Evolutionary conservation across 2,888 invertebrate genomes (phyloP).

Genomic region (Halocaridina rubra): DNA sequence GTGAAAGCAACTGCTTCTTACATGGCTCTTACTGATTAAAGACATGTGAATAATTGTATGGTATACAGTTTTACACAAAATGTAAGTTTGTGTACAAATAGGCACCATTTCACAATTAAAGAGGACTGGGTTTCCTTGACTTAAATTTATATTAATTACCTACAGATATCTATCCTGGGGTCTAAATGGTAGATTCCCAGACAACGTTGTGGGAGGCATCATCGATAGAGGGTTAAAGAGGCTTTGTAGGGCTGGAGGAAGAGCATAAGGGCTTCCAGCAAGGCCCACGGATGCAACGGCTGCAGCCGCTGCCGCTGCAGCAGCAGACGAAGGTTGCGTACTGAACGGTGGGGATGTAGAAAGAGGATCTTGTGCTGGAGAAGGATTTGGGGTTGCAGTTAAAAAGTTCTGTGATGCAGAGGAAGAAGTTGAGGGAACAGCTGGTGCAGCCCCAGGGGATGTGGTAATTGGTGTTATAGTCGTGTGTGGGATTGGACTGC

Average conservation of each 20-base stretch:
- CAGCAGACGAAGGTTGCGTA: conserved; percentile 20
- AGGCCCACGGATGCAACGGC: conserved; percentile 40
- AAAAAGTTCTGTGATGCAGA: neutral
- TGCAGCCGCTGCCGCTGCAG: conserved; percentile 44
- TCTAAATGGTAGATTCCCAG: conserved; percentile 40
- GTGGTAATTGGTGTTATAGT: conserved; percentile 21
- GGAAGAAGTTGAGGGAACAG: neutral
- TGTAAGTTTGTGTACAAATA: neutral
- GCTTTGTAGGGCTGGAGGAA: conserved; percentile 50
- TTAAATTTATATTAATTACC: too few relatives aligned
- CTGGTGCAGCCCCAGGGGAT: neutral
- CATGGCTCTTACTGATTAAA: too few relatives aligned
- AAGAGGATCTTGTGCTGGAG: conserved; percentile 21
- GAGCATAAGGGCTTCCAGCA: conserved; percentile 26
- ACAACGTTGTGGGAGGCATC: conserved; percentile 45
- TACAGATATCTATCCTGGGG: conserved; percentile 46
- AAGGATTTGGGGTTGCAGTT: conserved; percentile 20
- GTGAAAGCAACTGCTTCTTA: neutral
- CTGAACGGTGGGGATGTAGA: conserved; percentile 18
- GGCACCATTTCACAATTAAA: neutral
- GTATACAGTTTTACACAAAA: neutral
- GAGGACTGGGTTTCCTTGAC: neutral
- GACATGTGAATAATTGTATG: neutral
- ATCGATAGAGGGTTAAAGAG: conserved; percentile 45
- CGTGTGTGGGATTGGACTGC: conserved; percentile 30